Conservation (phyloP, 2,797 vertebrate genomes). For the Odontamblyopus rebecca region DNA sequence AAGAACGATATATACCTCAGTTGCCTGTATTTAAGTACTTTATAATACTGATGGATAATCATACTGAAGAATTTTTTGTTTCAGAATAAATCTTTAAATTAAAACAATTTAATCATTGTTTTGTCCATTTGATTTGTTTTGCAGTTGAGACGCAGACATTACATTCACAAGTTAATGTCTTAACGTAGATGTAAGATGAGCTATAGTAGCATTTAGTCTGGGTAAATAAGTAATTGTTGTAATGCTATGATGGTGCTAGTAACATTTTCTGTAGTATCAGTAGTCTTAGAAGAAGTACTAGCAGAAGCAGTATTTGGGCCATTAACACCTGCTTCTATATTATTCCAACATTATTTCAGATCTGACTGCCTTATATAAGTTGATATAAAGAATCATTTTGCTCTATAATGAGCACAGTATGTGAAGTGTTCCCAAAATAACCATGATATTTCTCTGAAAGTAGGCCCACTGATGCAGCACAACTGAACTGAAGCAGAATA, state of each 20-base stretch:
- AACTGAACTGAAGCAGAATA: constrained; percentile 9
- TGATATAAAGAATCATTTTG: not conserved
- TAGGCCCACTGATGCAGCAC: constrained; percentile 7
- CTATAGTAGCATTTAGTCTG: too few relatives aligned
- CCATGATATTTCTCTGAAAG: constrained; percentile 6
- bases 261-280: not conserved
- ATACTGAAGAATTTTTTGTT: constrained; percentile 61
- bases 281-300: not conserved
- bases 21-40: constrained; percentile 83
- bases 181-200: too few relatives aligned
- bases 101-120: constrained; percentile 18
- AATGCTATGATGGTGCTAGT: too few relatives aligned
- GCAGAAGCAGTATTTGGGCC: not conserved
- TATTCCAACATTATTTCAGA: too few relatives aligned
- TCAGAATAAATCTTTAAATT: constrained; percentile 75
- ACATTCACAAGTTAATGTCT: too few relatives aligned
- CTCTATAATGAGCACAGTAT: constrained; percentile 4
- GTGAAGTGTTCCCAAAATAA: constrained; percentile 5
- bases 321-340: not conserved
- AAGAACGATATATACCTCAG: constrained; percentile 82
- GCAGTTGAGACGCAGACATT: too few relatives aligned
- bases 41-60: constrained; percentile 72
- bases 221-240: too few relatives aligned
- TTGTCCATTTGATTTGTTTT: not conserved
- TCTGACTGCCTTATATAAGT: not conserved